Evolutionary conservation across 2,888 invertebrate genomes (phyloP).

Genomic region (Stratiomys singularior): DNA sequence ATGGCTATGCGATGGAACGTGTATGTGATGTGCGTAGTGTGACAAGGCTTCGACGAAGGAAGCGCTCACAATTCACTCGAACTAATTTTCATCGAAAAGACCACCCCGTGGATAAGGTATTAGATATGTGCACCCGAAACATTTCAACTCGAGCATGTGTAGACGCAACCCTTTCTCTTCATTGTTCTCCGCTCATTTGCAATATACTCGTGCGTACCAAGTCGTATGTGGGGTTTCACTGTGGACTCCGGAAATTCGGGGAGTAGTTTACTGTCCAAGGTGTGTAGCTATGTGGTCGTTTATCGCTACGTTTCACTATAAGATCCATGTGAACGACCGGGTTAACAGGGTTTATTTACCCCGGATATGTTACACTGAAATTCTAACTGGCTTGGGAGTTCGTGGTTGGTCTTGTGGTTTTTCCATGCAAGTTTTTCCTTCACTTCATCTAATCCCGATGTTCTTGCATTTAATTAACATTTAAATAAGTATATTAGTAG

Average conservation of each 20-base stretch:
- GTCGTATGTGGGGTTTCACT: slow-evolving; percentile 29
- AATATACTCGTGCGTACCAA: too few species aligned
- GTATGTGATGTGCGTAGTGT: background rate
- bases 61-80: background rate
- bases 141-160: background rate
- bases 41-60: slow-evolving; percentile 13
- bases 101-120: background rate
- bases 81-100: background rate
- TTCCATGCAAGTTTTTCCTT: too few species aligned
- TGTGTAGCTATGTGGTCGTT: slow-evolving; percentile 31
- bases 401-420: too few species aligned
- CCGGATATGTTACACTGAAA: slow-evolving; percentile 35
- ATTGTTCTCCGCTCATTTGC: slow-evolving; percentile 31
- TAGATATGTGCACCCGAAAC: background rate
- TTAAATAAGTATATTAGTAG: too few species aligned
- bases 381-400: too few species aligned
- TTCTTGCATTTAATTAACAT: too few species aligned
- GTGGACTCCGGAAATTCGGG: slow-evolving; percentile 32
- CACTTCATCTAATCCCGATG: too few species aligned
- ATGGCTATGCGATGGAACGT: slow-evolving; percentile 5
- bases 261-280: slow-evolving; percentile 23
- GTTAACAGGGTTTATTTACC: slow-evolving; percentile 44
- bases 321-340: slow-evolving; percentile 24
- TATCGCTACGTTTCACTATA: slow-evolving; percentile 14
- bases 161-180: slow-evolving; percentile 12